Evolutionary conservation across 2,113 vertebrate species (phyloP), one percentile per base, ranked within the genome.

Genomic region (Micromys minutus): DNA sequence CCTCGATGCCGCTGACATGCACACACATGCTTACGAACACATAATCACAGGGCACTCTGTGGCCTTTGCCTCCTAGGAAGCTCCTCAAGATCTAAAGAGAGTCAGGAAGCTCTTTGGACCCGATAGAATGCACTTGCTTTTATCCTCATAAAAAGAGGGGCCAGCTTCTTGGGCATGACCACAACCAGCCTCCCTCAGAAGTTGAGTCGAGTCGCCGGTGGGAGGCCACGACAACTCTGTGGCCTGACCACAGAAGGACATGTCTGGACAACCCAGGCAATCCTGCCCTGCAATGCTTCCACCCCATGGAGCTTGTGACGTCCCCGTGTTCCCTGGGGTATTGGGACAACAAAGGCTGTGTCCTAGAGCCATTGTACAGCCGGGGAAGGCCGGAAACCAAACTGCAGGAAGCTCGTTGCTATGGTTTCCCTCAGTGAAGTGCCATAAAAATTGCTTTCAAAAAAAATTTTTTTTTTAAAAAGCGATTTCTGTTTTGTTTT

Each of bases 381-480:
- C 45, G 74, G 76, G 91, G 81, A 97, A 95, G 96, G 92, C 96
- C 92, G 95, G 97, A 98, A 98, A 95, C 45, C 69, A 42, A 93
- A 95, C 96, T 50, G 47, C 97, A 91, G 97, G 97, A 98, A 97
- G 72, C 72, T 72, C 57, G 96, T 97, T 97, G 96, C 97, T 95
- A 97, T 97, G 96, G 95, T 97, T 97, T 97, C 97, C 81, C 85
- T 89, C 85, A 89, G 61, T 13, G 3, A 57, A 96, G 95, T 71
- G 77, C 89, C 90, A 95, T 47, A 95, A 91, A 97, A 98, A 97
- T 96, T 57, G 86, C 63, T 92, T 86, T 95, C 93, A 90, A 85
- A 76, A 85, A 76, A 24, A 45, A 29, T 76, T 74, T 63, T 79
- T 61, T 89, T 71, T 57, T 91, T 10, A 74, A 39, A 67, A 67